Evolutionary conservation across 2,888 invertebrate genomes (phyloP), one percentile per base, ranked within the genome.

Genomic region (Plagodis pulveraria): DNA sequence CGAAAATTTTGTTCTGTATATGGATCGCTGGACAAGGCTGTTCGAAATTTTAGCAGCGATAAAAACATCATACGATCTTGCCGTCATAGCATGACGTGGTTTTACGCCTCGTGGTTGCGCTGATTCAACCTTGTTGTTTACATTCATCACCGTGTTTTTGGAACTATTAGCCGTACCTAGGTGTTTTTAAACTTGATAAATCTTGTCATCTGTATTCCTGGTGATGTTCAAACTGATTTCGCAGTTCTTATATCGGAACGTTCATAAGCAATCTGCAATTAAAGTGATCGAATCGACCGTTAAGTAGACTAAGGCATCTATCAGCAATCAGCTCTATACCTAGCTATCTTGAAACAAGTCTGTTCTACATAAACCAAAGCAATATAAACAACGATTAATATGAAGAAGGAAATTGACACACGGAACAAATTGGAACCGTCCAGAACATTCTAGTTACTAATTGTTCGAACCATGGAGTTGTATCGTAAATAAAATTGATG

Each of bases 1-100:
- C 66, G 65, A 49, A 65, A 43, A 54, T 47, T 66, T 51, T 55
- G 51, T 11, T 54, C 9, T 8, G 34, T 44, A 35, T 47, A 32
- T 55, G 6, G 11, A 40, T 44, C 40, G 40, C 40, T 45, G 7
- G 32, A 62, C 66, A 67, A 65, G 71, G 69, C 67, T 70, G 71
- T 70, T 46, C 41, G 43, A 59, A 73, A 61, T 66, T 73, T 63
- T 62, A 48, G 51, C 48, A 66, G 53, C 66, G 71, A 76, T 73
- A 78, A 78, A 80, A 81, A 79, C 72, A 89, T 89, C 87, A 78
- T 87, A 84, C 84, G 89, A 89, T 86, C 62, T 80, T 66, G 10
- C 68, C 88, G 86, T 88, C 89, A 89, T 71, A 53, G 51, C 40
- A 55, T 87, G 87, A 87, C 87, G 86, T 81, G 82, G 72, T 50